Base-by-base conservation (phyloP, 2,888 invertebrate genomes). In the Anorthoa munda region DNA sequence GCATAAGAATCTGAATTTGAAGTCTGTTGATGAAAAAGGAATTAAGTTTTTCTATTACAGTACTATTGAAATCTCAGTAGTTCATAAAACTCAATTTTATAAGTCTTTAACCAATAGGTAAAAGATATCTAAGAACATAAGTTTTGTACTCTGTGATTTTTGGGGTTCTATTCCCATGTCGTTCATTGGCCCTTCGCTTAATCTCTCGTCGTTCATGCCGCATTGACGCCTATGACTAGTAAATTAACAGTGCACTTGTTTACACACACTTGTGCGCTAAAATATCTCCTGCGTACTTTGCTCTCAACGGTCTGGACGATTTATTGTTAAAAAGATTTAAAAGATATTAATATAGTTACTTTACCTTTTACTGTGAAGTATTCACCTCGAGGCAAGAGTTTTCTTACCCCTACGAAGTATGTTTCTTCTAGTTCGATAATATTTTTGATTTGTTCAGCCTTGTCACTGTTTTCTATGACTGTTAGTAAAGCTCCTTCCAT, bases 291-390 rank as follows among this genome's bases (percentile, higher is more conserved):
- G 18, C 39, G 39, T 39, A 7, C 31, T 31, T 31, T 5, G 31
- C 7, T 31, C 7, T 31, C 7, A 39, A 39, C 39, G 39, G 39
- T 39, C 12, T 23, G 18, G n/a, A 15, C 9, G 60, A 39, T 51
- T 51, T 51, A n/a, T 26, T 15, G 4, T 4, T 2, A 17, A 17
- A 17, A 60, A 58, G 18, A 58, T 18, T 53, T 21, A 58, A 39
- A n/a, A 59, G 4, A 12, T 15, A 60, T 55, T 26, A 70, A 45
- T 15, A 11, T 7, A 0, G 15, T 7, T n/a, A 12, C 7, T 4
- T 39, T 85, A 90, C 90, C 90, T 87, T 79, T 88, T 3, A 90
- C 72, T 2, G 89, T 86, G 61, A 86, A 90, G 51, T 72, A 88
- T 11, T 84, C 80, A 1, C 66, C 64, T 9, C 55, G 7, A 7